Base-by-base conservation (phyloP, 2,113 vertebrate species). In the Dasyornis broadbenti region DNA sequence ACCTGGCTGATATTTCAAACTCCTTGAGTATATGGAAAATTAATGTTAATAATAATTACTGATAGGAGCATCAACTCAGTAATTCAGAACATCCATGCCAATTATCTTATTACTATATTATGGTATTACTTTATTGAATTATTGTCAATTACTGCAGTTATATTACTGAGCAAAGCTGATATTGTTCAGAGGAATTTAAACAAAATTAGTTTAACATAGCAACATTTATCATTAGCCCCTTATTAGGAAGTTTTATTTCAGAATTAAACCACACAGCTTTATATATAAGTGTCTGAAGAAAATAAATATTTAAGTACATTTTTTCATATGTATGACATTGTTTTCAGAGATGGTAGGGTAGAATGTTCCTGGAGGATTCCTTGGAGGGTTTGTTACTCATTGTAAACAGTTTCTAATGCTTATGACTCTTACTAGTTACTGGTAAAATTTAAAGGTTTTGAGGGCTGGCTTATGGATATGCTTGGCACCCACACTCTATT, bases 111-210 rank as follows among this genome's bases (percentile, higher is more conserved):
- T 87, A 82, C 9, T 69, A 17, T 65, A 61, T 80, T 86, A 61
- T 82, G 81, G 14, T 68, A 84, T 73, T 93, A 66, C 17, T 86
- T 86, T 73, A 81, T 64, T 89, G 68, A 61, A 40, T 87, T 92
- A 70, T 90, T 95, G 26, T 50, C 54, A 90, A 77, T 90, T 92
- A 83, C 33, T 90, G 35, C 24, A 94, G 93, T 93, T 72, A 61
- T 68, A 57, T 82, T 76, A 57, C 66, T 52, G 13, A 91, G 17
- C 6, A 82, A 39, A 94, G 27, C 11, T 90, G 78, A 91, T 69
- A 31, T 44, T 89, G 37, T 83, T 94, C 45, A 77, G 63, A 90
- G 27, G 30, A 90, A 77, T 91, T 86, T 66, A 15, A 90, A 87
- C 66, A 9, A 72, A 61, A 56, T 61, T 61, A 60, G 23, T 92